Percentiles rank a stretch among this genome's conserved stretches.
Evolutionary conservation across 2,797 vertebrate species (phyloP).

Genomic region (Falco naumanni): DNA sequence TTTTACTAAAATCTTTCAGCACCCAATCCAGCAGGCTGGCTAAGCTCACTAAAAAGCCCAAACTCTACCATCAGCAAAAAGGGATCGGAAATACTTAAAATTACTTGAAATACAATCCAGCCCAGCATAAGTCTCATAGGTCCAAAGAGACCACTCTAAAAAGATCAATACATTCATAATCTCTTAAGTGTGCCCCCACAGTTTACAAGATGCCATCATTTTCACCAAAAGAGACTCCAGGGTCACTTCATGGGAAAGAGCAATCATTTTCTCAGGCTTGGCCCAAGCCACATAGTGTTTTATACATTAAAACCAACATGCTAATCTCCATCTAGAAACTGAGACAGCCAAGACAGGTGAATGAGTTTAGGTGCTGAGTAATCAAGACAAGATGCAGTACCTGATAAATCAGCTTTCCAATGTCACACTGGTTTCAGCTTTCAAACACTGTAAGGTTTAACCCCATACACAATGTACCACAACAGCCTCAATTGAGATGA

Average conservation of each 20-base stretch:
- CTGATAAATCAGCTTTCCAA: not conserved
- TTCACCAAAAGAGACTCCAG: not conserved
- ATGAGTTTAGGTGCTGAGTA: constrained; percentile 40
- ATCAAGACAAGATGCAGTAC: constrained; percentile 3
- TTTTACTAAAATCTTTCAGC: not conserved
- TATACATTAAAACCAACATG: constrained; percentile 10
- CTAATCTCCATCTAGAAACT: constrained; percentile 13
- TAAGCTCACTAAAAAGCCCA: not conserved
- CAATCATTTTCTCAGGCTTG: not conserved
- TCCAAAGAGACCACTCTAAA: not conserved
- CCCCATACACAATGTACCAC: not conserved
- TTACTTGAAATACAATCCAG: constrained; percentile 1
- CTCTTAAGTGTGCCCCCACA: not conserved
- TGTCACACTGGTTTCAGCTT: constrained; percentile 23
- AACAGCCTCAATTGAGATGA: not conserved
- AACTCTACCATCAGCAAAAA: not conserved
- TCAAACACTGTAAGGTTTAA: not conserved
- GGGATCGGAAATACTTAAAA: not conserved
- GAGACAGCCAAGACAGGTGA: constrained; percentile 14
- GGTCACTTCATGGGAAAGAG: not conserved
- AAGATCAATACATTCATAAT: not conserved
- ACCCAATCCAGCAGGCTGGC: not conserved
- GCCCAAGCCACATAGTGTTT: not conserved
- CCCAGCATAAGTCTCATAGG: not conserved
- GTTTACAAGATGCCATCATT: not conserved